These are phyloP conservation scores for Sebastes oblongus DNA, from an alignment of 2,797 vertebrate genomes.

Conservation along the genomic window DNA sequence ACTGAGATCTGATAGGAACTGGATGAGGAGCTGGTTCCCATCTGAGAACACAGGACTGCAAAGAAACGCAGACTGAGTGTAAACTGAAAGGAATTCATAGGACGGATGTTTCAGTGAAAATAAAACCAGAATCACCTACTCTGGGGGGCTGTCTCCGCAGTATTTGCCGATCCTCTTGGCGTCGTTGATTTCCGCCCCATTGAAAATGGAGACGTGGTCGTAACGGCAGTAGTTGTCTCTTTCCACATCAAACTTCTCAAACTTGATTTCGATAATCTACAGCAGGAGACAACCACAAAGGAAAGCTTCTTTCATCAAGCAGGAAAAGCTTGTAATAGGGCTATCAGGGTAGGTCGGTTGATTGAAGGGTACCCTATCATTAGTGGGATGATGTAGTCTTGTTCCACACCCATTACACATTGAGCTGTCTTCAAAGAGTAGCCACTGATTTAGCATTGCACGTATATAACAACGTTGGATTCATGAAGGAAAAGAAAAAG, in stretches of 20 bases:
- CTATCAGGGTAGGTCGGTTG: background rate
- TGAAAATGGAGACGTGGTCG: conserved; percentile 95
- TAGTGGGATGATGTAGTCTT: conserved; percentile 12
- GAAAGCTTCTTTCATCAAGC: background rate
- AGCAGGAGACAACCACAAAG: conserved; percentile 12
- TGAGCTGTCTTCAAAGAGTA: background rate
- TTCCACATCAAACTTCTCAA: conserved; percentile 99
- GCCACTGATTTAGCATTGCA: background rate
- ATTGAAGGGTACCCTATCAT: background rate
- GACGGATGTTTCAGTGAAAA: background rate
- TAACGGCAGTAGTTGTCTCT: conserved; percentile 98
- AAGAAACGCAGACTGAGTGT: conserved; percentile 30
- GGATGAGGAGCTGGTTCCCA: conserved; percentile 93
- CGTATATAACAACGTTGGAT: background rate
- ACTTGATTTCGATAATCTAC: conserved; percentile 92
- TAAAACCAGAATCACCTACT: conserved; percentile 83
- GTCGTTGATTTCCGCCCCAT: conserved; percentile 93
- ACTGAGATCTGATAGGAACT: conserved; percentile 98
- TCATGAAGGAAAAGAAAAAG: background rate
- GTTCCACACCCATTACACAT: conserved; percentile 18
- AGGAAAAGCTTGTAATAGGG: background rate
- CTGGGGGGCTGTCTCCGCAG: conserved; percentile 96
- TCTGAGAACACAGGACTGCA: conserved; percentile 94
- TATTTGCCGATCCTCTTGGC: conserved; percentile 95
- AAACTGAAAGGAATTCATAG: conserved; percentile 3